These are phyloP conservation scores for Nomada fucata DNA, from an alignment of 2,888 invertebrate genomes.

Conservation along the genomic window DNA sequence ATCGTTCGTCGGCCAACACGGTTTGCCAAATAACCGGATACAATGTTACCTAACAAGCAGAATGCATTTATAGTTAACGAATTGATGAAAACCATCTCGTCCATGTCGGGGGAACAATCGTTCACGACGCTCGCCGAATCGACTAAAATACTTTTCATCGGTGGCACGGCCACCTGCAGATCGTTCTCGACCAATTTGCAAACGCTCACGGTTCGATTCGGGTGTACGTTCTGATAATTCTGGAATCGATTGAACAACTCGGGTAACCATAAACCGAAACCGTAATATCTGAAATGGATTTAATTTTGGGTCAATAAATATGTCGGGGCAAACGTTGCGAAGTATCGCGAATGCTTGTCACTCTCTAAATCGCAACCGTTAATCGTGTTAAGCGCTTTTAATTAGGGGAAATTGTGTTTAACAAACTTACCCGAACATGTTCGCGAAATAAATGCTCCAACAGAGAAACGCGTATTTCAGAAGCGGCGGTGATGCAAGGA, in stretches of 20 bases:
- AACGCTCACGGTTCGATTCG: slow-evolving; percentile 85
- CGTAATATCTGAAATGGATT: slow-evolving; percentile 86
- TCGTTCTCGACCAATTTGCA: slow-evolving; percentile 81
- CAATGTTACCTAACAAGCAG: slow-evolving; percentile 88
- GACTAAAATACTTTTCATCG: slow-evolving; percentile 22
- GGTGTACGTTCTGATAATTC: slow-evolving; percentile 81
- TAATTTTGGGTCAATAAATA: background rate
- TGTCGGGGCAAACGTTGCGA: background rate
- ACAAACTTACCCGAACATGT: slow-evolving; percentile 87
- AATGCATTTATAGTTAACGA: slow-evolving; percentile 88
- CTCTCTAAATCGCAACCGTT: no score
- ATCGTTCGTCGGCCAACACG: slow-evolving; percentile 79
- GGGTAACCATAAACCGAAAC: slow-evolving; percentile 91
- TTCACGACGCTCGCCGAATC: slow-evolving; percentile 8
- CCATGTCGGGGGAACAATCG: slow-evolving; percentile 85
- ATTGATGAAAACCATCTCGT: slow-evolving; percentile 87
- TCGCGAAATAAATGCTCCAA: slow-evolving; percentile 88
- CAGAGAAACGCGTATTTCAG: slow-evolving; percentile 86
- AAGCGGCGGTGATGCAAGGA: slow-evolving; percentile 86
- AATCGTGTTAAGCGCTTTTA: background rate
- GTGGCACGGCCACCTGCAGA: background rate
- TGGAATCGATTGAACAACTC: slow-evolving; percentile 89
- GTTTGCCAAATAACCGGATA: slow-evolving; percentile 87
- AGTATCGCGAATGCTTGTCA: no score
- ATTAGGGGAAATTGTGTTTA: background rate